Evolutionary conservation across 2,888 invertebrate species (phyloP).

Genomic region (Spodoptera littoralis): DNA sequence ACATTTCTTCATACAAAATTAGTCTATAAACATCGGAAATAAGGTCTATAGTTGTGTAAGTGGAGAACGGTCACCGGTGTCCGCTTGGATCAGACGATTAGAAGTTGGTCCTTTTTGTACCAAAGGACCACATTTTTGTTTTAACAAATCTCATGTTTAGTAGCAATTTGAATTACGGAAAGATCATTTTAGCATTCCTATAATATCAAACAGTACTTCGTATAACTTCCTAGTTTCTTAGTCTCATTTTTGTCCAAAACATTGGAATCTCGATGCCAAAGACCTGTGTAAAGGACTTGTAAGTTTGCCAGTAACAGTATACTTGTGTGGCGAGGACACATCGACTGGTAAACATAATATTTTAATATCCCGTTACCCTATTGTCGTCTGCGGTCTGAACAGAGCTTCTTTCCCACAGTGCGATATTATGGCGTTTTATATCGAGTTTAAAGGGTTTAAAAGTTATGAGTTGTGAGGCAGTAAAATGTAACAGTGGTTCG

Average conservation of each 20-base stretch:
- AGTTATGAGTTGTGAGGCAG: constrained; percentile 8
- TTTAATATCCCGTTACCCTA: constrained; percentile 51
- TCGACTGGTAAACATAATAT: constrained; percentile 45
- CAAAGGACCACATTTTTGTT: neutral
- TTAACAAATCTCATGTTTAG: neutral
- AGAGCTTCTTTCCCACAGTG: constrained; percentile 45
- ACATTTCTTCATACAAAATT: too few species aligned
- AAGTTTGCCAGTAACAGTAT: constrained; percentile 41
- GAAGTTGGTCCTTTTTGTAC: neutral
- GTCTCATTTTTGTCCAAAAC: neutral
- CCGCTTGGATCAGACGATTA: neutral
- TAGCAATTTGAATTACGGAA: too few species aligned
- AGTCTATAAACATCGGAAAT: too few species aligned
- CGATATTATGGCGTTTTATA: constrained; percentile 38
- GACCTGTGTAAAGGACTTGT: constrained; percentile 18
- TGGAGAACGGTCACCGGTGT: too few species aligned
- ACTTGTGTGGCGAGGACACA: constrained; percentile 42
- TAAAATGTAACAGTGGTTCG: constrained; percentile 5
- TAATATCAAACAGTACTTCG: too few species aligned
- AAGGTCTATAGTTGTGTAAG: too few species aligned
- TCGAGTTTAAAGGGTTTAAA: neutral
- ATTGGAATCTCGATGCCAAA: constrained; percentile 7
- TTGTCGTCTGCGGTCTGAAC: constrained; percentile 49
- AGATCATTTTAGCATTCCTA: too few species aligned
- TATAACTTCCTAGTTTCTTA: neutral